These are phyloP conservation scores for Neosilurus mollespiculum DNA, from an alignment of 2,797 vertebrate genomes.

Conservation along the genomic window DNA sequence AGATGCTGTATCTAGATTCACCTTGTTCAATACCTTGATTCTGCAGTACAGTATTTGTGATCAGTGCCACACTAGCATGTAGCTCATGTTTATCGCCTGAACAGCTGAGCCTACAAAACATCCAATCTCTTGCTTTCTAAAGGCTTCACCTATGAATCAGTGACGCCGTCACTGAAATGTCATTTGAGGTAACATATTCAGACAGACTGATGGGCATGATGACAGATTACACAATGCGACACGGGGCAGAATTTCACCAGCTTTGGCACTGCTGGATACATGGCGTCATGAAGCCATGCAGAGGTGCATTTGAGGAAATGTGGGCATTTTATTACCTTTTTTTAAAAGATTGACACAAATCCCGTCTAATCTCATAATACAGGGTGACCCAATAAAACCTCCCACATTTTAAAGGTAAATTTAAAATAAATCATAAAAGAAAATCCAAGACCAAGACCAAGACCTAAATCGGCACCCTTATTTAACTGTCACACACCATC, in stretches of 20 bases:
- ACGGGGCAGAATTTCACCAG: neutral
- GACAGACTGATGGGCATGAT: constrained; percentile 10
- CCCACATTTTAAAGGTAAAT: no score
- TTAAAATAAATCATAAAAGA: no score
- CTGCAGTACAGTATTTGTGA: neutral
- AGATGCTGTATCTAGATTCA: neutral
- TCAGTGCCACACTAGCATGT: neutral
- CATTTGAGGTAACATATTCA: constrained; percentile 29
- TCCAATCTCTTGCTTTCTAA: constrained; percentile 16
- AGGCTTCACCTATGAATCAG: neutral
- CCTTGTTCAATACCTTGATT: neutral
- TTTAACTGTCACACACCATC: no score
- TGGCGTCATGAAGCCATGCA: neutral
- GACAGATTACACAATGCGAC: constrained; percentile 24
- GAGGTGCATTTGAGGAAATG: neutral
- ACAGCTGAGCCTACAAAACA: neutral
- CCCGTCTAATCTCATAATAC: neutral
- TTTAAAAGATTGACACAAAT: neutral
- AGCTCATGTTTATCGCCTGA: neutral
- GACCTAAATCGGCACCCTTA: no score
- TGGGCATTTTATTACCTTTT: neutral
- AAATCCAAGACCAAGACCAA: no score
- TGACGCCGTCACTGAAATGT: neutral
- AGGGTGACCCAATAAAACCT: no score
- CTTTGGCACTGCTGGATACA: neutral